These are phyloP conservation scores for Enchytraeus crypticus DNA, from an alignment of 2,888 invertebrate genomes.

Conservation along the genomic window DNA sequence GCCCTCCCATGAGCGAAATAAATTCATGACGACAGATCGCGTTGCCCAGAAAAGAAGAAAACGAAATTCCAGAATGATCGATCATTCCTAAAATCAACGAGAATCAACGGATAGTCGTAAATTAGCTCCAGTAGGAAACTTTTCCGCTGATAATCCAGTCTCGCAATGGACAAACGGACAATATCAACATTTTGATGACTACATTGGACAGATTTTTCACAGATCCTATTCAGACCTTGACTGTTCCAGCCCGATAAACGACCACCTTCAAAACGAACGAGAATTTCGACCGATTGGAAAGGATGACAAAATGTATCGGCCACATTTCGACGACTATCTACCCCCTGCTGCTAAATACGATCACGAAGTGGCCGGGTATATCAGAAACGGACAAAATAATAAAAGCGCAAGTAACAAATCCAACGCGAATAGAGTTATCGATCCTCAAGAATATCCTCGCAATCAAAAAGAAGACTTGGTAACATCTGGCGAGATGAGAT, in stretches of 20 bases:
- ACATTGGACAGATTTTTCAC: background rate
- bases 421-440: no score
- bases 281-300: background rate
- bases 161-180: background rate
- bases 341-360: no score
- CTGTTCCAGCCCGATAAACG: background rate
- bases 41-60: background rate
- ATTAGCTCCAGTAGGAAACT: background rate
- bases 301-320: no score
- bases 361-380: no score
- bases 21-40: background rate
- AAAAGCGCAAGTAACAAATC: no score
- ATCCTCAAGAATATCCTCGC: no score
- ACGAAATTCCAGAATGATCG: background rate
- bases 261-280: background rate
- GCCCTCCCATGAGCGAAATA: background rate
- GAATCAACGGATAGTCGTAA: no score
- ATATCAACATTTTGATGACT: slow-evolving; percentile 1
- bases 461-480: no score
- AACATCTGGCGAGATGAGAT: no score
- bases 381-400: no score
- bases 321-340: no score
- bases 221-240: background rate
- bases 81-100: background rate
- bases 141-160: no score